These are phyloP conservation scores for Charadrius vociferus DNA, from an alignment of 2,113 vertebrate species.

Conservation along the genomic window DNA sequence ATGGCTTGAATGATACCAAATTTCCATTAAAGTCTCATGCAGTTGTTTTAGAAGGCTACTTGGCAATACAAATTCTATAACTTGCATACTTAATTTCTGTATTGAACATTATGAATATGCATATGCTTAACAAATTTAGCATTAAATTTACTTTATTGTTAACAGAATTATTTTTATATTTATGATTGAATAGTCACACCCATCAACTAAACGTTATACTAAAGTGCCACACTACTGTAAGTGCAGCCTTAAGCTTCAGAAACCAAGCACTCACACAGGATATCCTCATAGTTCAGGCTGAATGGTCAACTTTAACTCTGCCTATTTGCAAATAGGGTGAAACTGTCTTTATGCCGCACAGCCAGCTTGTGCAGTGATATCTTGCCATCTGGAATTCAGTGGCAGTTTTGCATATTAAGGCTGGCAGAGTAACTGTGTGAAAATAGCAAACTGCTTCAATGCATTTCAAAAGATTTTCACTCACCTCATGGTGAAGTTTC, in stretches of 20 bases:
- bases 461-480: conserved; percentile 35
- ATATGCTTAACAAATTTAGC: not conserved
- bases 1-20: not conserved
- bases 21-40: not conserved
- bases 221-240: not conserved
- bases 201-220: not conserved
- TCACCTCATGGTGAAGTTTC: conserved; percentile 14
- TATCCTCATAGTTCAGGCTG: conserved; percentile 45
- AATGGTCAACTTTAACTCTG: conserved; percentile 56
- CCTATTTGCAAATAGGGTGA: conserved; percentile 32
- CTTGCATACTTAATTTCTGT: not conserved
- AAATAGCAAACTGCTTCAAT: conserved; percentile 50
- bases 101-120: not conserved
- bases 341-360: not conserved
- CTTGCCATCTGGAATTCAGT: conserved; percentile 55
- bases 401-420: conserved; percentile 60
- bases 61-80: not conserved
- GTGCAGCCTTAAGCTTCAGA: not conserved
- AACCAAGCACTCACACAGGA: conserved; percentile 20
- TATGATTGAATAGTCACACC: not conserved
- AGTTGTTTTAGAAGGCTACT: not conserved
- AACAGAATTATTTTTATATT: not conserved
- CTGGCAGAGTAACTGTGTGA: conserved; percentile 46
- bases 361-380: not conserved
- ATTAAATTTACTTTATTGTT: not conserved